Conservation (phyloP, 2,888 invertebrate genomes). For the Steinernema carpocapsae region DNA sequence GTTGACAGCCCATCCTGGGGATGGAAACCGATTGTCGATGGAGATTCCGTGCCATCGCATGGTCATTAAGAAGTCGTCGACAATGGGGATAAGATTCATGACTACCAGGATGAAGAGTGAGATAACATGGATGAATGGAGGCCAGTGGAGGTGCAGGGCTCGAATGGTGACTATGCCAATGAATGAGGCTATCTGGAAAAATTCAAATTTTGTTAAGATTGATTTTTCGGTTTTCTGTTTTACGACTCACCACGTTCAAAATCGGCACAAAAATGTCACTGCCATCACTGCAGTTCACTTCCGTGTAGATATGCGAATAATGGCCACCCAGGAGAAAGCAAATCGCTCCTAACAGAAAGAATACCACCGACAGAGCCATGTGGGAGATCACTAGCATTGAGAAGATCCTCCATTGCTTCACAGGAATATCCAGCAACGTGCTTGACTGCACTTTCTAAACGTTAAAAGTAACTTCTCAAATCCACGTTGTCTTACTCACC, state of each 20-base stretch:
- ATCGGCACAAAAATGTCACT: constrained; percentile 44
- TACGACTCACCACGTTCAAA: constrained; percentile 40
- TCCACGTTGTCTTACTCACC: background rate
- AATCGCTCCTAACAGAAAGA: constrained; percentile 32
- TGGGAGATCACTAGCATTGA: background rate
- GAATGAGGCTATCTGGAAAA: constrained; percentile 41
- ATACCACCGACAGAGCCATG: background rate
- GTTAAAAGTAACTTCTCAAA: background rate
- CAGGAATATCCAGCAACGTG: constrained; percentile 11
- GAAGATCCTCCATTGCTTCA: constrained; percentile 8
- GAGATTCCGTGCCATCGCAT: constrained; percentile 23
- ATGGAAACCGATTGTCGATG: background rate
- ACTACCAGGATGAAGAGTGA: constrained; percentile 35
- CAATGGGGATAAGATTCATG: constrained; percentile 40
- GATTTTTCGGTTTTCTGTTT: too few relatives aligned
- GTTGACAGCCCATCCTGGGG: background rate
- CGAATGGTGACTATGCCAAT: constrained; percentile 42
- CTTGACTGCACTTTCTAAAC: constrained; percentile 24
- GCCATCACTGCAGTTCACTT: constrained; percentile 46
- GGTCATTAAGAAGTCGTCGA: constrained; percentile 36
- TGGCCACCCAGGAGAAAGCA: constrained; percentile 45
- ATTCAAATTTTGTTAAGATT: background rate
- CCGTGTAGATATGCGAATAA: constrained; percentile 40
- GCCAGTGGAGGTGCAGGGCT: constrained; percentile 43
- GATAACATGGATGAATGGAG: constrained; percentile 43